Conservation (phyloP, 2,888 invertebrate genomes). For the Steinernema carpocapsae region DNA sequence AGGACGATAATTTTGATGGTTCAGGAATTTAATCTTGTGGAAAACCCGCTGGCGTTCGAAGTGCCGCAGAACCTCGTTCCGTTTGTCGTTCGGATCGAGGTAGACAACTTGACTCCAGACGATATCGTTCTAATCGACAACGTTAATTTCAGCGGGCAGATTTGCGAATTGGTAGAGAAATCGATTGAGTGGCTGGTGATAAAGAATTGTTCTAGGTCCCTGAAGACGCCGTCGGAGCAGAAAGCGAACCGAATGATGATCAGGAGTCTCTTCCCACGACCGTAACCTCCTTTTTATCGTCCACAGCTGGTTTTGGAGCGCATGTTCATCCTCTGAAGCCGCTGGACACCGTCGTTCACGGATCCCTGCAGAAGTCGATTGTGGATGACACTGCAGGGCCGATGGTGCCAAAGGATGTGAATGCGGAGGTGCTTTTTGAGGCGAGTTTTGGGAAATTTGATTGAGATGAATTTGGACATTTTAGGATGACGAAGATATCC, state of each 20-base stretch:
- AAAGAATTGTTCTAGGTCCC: not conserved
- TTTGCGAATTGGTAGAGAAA: slow-evolving; percentile 57
- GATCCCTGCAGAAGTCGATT: slow-evolving; percentile 6
- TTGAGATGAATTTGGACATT: not conserved
- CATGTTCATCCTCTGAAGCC: not conserved
- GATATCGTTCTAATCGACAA: slow-evolving; percentile 59
- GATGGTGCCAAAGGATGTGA: not conserved
- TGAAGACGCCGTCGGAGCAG: not conserved
- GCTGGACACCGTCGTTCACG: not conserved
- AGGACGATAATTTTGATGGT: not conserved
- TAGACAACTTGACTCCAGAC: slow-evolving; percentile 47
- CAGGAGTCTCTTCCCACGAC: not conserved
- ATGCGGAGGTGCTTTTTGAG: not conserved
- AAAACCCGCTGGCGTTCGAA: slow-evolving; percentile 49
- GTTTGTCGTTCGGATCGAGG: slow-evolving; percentile 55
- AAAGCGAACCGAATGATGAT: not conserved
- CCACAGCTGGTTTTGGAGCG: not conserved
- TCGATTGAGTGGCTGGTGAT: not conserved
- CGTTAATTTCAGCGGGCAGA: slow-evolving; percentile 59
- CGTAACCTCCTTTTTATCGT: not conserved
- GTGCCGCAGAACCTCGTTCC: slow-evolving; percentile 54
- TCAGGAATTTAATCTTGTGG: slow-evolving; percentile 46
- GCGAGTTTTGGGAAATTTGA: not conserved
- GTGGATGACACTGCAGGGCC: not conserved
- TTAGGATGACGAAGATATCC: slow-evolving; percentile 5